Percentiles rank a stretch among this genome's conserved stretches.
These are phyloP conservation scores for Athetis lepigone DNA, from an alignment of 2,888 invertebrate genomes.

Conservation along the genomic window DNA sequence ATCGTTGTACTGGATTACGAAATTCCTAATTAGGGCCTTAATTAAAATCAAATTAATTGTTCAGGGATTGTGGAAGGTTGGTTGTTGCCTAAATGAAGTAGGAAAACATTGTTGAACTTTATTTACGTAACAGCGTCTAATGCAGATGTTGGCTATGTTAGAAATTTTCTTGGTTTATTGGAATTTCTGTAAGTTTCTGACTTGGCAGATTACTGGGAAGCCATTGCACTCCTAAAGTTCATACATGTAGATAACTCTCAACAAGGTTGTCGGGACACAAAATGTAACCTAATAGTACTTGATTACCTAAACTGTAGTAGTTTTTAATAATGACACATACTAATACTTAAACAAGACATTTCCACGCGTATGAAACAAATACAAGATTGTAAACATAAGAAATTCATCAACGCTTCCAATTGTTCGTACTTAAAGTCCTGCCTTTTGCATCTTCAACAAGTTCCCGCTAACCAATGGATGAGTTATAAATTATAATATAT, in stretches of 20 bases:
- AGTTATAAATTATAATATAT: slow-evolving; percentile 26
- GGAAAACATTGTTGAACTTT: slow-evolving; percentile 4
- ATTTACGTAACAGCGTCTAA: slow-evolving; percentile 6
- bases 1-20: slow-evolving; percentile 11
- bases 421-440: too few species aligned
- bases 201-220: too few species aligned
- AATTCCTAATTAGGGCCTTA: slow-evolving; percentile 22
- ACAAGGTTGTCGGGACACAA: slow-evolving; percentile 1
- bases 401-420: too few species aligned
- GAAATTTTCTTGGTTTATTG: too few species aligned
- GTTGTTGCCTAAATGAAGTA: not conserved
- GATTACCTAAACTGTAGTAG: not conserved
- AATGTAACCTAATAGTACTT: not conserved
- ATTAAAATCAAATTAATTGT: slow-evolving; percentile 19
- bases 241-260: slow-evolving; percentile 37
- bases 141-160: slow-evolving; percentile 1
- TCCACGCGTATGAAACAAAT: too few species aligned
- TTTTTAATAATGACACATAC: too few species aligned
- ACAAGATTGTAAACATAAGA: too few species aligned
- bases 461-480: not conserved
- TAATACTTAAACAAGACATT: too few species aligned
- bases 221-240: slow-evolving; percentile 8
- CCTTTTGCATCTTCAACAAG: not conserved
- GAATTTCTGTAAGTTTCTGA: slow-evolving; percentile 9
- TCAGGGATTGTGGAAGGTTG: slow-evolving; percentile 1